phyloP scores from a whole-genome alignment of 2,888 invertebrate genomes.

The Ligdia adustata region DNA sequence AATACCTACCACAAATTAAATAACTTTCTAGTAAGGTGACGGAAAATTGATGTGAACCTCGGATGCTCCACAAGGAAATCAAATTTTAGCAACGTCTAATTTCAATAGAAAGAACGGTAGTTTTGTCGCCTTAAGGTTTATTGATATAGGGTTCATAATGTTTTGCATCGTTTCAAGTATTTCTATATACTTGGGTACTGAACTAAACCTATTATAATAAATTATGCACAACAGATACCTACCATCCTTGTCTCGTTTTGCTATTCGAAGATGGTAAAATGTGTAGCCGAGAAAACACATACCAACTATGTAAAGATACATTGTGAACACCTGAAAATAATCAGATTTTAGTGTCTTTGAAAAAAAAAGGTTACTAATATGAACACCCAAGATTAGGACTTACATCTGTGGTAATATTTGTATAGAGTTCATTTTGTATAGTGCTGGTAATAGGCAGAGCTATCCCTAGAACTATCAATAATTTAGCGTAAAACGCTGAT shows the following conservation, averaged over 20 bases:
- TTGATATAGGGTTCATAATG: too few relatives aligned
- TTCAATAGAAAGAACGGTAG: too few relatives aligned
- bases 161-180: too few relatives aligned
- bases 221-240: constrained; percentile 32
- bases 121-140: too few relatives aligned
- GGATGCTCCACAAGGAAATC: too few relatives aligned
- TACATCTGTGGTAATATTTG: constrained; percentile 72
- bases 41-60: too few relatives aligned
- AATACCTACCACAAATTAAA: too few relatives aligned
- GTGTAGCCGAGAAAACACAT: constrained; percentile 89
- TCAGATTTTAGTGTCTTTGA: constrained; percentile 19
- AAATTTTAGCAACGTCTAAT: too few relatives aligned
- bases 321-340: constrained; percentile 85
- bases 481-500: constrained; percentile 87
- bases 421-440: constrained; percentile 81
- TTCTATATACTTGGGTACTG: too few relatives aligned
- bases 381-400: constrained; percentile 51
- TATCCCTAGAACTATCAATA: constrained; percentile 86
- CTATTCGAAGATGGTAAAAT: constrained; percentile 83
- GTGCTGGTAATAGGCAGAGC: constrained; percentile 86
- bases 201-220: too few relatives aligned
- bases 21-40: too few relatives aligned
- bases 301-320: constrained; percentile 89
- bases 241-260: constrained; percentile 67
- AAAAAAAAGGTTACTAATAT: neutral